Base-by-base conservation (phyloP, 2,797 vertebrate species). In the Staurois parvus region DNA sequence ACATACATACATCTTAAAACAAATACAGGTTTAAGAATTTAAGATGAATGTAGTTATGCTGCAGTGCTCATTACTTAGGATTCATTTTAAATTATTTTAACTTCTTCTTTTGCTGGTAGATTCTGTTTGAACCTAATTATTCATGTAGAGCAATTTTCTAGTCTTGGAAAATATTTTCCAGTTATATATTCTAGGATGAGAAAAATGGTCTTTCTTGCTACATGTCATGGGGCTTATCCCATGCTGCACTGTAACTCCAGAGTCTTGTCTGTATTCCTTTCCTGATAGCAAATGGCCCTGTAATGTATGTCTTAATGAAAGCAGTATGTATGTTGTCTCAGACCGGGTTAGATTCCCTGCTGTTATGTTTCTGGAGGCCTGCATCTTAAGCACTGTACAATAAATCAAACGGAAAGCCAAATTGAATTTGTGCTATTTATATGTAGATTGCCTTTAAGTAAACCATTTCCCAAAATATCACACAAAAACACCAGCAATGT, bases 381-480 rank as follows among this genome's bases (percentile, higher is more conserved):
- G 26, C 21, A 52, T 69, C 45, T 85, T 42, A 81, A 81, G 80
- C 56, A 40, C 34, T 29, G 67, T 48, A 81, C 29, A 76, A 72
- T 69, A 72, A 56, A 72, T 74, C 24, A n/a, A 72, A 80, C 24
- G 34, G 34, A 24, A 59, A 80, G 37, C 56, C 62, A 56, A 80
- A 76, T 32, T 52, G n/a, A 40, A 81, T 68, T 29, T 42, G 48
- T 83, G 59, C 69, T 83, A 83, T 83, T 83, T 83, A 73, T 83
- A 79, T 66, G 40, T 45, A 78, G 28, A 70, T 83, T 74, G 72
- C 59, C 21, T 78, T 66, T 2, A 66, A 82, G 52, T 45, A 86
- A 72, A 77, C 32, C 52, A 81, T 82, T 79, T 86, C 80, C 42
- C 73, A 83, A 79, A 87, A 82, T 86, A 82, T 82, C 73, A 34